These are phyloP conservation scores for Beaufortia kweichowensis DNA, from an alignment of 2,113 vertebrate genomes.

Conservation along the genomic window DNA sequence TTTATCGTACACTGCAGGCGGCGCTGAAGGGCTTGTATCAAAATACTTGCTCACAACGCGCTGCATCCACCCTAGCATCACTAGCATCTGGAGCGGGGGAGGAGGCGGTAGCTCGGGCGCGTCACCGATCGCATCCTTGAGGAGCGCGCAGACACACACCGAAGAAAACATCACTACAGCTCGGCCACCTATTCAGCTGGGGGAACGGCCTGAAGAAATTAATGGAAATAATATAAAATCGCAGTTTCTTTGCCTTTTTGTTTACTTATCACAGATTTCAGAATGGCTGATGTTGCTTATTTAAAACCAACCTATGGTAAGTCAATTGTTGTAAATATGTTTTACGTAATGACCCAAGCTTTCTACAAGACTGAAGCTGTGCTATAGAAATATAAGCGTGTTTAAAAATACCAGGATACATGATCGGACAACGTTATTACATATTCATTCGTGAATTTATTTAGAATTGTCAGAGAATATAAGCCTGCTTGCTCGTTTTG, in stretches of 20 bases:
- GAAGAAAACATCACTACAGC: slow-evolving; percentile 33
- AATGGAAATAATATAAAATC: slow-evolving; percentile 55
- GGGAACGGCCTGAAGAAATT: slow-evolving; percentile 24
- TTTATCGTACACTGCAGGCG: slow-evolving; percentile 12
- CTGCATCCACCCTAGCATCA: slow-evolving; percentile 37
- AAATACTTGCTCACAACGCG: neutral
- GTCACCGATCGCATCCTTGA: slow-evolving; percentile 43
- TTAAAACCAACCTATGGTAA: slow-evolving; percentile 61
- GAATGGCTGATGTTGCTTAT: slow-evolving; percentile 62
- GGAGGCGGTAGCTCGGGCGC: slow-evolving; percentile 36
- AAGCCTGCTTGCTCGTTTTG: too few species aligned
- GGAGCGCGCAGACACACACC: slow-evolving; percentile 32
- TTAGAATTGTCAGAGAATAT: too few species aligned
- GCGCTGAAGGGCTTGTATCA: slow-evolving; percentile 14
- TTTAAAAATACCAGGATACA: neutral
- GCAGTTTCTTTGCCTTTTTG: slow-evolving; percentile 31
- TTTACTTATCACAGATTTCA: slow-evolving; percentile 46
- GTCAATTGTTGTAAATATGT: neutral
- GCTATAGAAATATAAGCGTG: neutral
- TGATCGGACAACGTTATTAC: neutral
- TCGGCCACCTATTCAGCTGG: slow-evolving; percentile 35
- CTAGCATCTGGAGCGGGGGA: slow-evolving; percentile 38
- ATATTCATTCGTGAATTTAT: neutral
- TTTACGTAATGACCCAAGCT: neutral
- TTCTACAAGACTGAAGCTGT: neutral